Evolutionary conservation across 2,888 invertebrate genomes (phyloP).

Genomic region (Amblyjoppa fuscipennis): DNA sequence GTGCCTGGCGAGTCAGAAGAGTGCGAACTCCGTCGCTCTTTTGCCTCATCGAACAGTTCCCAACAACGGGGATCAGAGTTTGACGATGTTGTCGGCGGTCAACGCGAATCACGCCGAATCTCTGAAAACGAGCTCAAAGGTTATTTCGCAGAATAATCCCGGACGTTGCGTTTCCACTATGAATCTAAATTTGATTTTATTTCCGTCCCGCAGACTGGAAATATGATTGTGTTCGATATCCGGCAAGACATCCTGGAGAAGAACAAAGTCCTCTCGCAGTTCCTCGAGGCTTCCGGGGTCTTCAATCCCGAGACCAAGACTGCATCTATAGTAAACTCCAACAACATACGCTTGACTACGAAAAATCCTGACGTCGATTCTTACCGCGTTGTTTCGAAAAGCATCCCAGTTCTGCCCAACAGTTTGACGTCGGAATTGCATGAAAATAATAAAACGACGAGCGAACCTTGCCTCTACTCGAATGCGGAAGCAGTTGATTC

Average conservation of each 20-base stretch:
- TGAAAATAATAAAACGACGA: constrained; percentile 22
- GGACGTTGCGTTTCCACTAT: background rate
- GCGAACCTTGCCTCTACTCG: constrained; percentile 55
- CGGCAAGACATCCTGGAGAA: constrained; percentile 79
- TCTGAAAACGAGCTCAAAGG: constrained; percentile 73
- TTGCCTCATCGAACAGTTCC: constrained; percentile 75
- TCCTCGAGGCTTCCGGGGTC: constrained; percentile 80
- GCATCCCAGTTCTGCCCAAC: background rate
- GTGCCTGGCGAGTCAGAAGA: constrained; percentile 77
- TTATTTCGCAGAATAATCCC: constrained; percentile 43
- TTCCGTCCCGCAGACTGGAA: constrained; percentile 74
- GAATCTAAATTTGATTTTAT: constrained; percentile 15
- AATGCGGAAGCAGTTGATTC: constrained; percentile 65
- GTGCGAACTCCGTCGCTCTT: constrained; percentile 74
- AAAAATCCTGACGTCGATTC: constrained; percentile 39
- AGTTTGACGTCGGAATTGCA: constrained; percentile 39
- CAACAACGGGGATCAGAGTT: constrained; percentile 78
- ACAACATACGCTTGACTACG: constrained; percentile 18
- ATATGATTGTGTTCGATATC: constrained; percentile 80
- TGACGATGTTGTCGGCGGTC: constrained; percentile 70
- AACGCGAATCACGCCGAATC: constrained; percentile 73
- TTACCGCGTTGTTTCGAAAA: constrained; percentile 18
- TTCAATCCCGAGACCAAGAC: constrained; percentile 76
- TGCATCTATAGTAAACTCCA: constrained; percentile 57
- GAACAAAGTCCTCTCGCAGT: constrained; percentile 78